Evolutionary conservation across 2,888 invertebrate genomes (phyloP).

Genomic region (Lomographa bimaculata): DNA sequence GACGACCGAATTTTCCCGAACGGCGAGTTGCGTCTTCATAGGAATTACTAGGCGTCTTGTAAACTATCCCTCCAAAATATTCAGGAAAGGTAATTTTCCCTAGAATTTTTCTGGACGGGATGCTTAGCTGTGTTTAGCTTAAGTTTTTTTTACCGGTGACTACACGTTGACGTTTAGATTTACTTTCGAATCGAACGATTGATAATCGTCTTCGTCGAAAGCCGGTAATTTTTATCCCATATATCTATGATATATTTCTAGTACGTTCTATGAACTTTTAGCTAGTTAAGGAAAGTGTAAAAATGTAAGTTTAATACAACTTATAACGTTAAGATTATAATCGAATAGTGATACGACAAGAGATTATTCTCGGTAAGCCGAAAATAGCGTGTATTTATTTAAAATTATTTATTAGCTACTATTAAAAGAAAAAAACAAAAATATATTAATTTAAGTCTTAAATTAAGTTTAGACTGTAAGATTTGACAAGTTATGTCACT

Average conservation of each 20-base stretch:
- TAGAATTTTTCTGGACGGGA: slow-evolving; percentile 75
- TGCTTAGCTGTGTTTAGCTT: slow-evolving; percentile 59
- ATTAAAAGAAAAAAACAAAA: slow-evolving; percentile 20
- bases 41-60: slow-evolving; percentile 55
- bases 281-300: slow-evolving; percentile 65
- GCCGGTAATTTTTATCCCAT: slow-evolving; percentile 95
- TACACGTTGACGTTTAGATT: slow-evolving; percentile 50
- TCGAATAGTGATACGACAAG: slow-evolving; percentile 44
- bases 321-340: slow-evolving; percentile 22
- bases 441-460: no score
- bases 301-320: slow-evolving; percentile 37
- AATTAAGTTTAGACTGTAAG: slow-evolving; percentile 20
- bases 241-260: slow-evolving; percentile 99
- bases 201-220: slow-evolving; percentile 61
- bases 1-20: slow-evolving; percentile 52
- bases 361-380: slow-evolving; percentile 43
- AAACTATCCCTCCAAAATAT: slow-evolving; percentile 71
- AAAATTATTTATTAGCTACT: slow-evolving; percentile 23
- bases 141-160: slow-evolving; percentile 75
- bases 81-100: slow-evolving; percentile 84
- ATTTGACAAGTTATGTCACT: slow-evolving; percentile 39
- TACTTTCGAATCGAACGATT: slow-evolving; percentile 25
- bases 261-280: slow-evolving; percentile 97
- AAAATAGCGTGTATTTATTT: slow-evolving; percentile 37
- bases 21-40: slow-evolving; percentile 24